phyloP scores from a whole-genome alignment of 2,113 vertebrate genomes.

The Nannospalax galili region DNA sequence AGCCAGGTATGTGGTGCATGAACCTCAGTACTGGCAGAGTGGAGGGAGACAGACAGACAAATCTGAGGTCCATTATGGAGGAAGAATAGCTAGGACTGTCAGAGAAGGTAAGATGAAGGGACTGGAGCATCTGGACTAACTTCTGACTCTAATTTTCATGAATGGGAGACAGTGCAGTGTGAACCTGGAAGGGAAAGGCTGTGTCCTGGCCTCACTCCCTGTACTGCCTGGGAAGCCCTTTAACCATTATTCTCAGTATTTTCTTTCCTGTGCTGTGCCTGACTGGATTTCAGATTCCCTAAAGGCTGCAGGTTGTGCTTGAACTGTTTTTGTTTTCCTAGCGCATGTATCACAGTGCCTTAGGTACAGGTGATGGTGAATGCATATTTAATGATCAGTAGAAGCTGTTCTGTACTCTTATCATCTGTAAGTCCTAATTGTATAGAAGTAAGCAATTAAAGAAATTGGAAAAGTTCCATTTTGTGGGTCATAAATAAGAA shows the following conservation, averaged over 20 bases:
- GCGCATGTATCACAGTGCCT: background rate
- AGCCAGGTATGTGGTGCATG: background rate
- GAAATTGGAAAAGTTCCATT: slow-evolving; percentile 27
- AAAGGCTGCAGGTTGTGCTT: background rate
- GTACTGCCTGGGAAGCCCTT: background rate
- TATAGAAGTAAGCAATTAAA: slow-evolving; percentile 50
- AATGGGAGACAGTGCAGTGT: background rate
- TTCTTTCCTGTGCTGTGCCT: background rate
- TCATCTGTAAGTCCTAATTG: slow-evolving; percentile 3
- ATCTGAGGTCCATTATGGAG: background rate
- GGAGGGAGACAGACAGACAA: background rate
- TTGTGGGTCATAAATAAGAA: slow-evolving; percentile 23
- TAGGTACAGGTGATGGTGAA: background rate
- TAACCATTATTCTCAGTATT: background rate
- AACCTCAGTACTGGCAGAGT: background rate
- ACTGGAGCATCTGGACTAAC: background rate
- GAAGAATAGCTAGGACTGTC: background rate
- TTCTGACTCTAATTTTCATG: background rate
- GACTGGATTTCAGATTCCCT: background rate
- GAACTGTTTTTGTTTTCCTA: background rate
- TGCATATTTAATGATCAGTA: slow-evolving; percentile 32
- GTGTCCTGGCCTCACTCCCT: background rate
- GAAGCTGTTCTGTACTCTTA: background rate
- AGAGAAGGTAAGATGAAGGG: background rate
- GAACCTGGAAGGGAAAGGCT: background rate